Base-by-base conservation (phyloP, 1,140 invertebrate genomes). In the Sycobia sp. region DNA sequence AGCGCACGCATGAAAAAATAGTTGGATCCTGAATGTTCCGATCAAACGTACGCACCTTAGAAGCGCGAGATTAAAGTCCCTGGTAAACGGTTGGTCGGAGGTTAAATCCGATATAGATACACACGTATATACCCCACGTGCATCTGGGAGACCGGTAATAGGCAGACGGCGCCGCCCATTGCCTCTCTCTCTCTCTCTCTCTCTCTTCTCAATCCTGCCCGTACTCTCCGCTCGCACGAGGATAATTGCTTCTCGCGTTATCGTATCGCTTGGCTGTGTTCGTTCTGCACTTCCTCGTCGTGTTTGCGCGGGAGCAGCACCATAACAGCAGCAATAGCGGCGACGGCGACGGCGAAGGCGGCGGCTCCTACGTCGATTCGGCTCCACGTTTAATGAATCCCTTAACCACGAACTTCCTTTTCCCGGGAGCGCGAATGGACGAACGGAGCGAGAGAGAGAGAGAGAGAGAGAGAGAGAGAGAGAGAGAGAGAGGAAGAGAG, bases 161-260 rank as follows among this genome's bases (percentile, higher is more conserved):
- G 29, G 29, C 4, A 11, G 29, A 32, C 29, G 5, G 29, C 5
- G 29, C 29, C 29, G 29, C 29, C 29, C 29, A 32, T 43, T 43
- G 3, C 11, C 16, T 38, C 36, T 10, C 13, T 38, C 10, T 5
- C 3, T 5, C 36, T 3, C 4, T 8, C 14, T 25, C 8, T 29
- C 5, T 25, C 54, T 20, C 16, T 18, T 9, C 16, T 4, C 16
- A 18, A 10, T 49, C 16, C 44, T 38, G 38, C 14, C n/a, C 1
- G 3, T 16, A 18, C 18, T n/a, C 2, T 11, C 7, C 39, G 18
- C 27, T 34, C 60, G 18, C 43, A 34, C 41, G 60, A 56, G 44
- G 51, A 56, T 62, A 62, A 62, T 62, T 62, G 60, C 60, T 49
- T 62, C 60, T 62, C 60, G 59, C 59, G 59, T 62, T 62, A 62